Evolutionary conservation across 2,113 vertebrate species (phyloP).

Genomic region (Machaerirhynchus nigripectus): DNA sequence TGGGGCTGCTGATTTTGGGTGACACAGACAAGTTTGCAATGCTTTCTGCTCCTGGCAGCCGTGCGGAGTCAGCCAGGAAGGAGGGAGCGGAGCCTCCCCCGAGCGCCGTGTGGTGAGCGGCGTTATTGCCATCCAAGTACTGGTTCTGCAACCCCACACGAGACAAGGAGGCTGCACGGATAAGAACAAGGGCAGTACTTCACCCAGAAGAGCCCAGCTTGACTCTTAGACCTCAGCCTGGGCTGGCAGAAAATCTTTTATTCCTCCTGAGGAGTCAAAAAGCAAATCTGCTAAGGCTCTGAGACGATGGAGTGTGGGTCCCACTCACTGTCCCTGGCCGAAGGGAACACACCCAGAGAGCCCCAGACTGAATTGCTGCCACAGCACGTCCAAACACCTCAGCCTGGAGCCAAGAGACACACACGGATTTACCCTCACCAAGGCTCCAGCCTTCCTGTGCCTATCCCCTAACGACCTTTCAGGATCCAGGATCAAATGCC

Average conservation of each 20-base stretch:
- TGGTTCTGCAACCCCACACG: fast-evolving
- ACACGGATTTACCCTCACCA: fast-evolving
- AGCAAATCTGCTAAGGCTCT: background rate
- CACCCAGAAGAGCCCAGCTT: background rate
- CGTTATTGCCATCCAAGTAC: fast-evolving
- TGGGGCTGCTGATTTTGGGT: background rate
- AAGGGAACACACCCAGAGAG: fast-evolving
- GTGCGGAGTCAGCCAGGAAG: background rate
- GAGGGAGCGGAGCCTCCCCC: background rate
- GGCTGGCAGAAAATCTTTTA: background rate
- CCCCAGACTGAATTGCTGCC: background rate
- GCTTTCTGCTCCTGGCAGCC: background rate
- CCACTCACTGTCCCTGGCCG: background rate
- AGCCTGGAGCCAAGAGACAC: background rate
- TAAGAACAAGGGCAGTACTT: background rate
- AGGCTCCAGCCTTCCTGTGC: background rate
- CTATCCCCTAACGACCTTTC: background rate
- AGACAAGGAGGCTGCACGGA: background rate
- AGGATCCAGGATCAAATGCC: background rate
- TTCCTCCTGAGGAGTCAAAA: background rate
- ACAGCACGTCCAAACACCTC: fast-evolving
- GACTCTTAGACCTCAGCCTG: background rate
- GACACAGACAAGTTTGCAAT: background rate
- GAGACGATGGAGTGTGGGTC: fast-evolving
- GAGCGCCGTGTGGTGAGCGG: fast-evolving